These are phyloP conservation scores for Dasyornis broadbenti DNA, from an alignment of 2,113 vertebrate species.

Conservation along the genomic window DNA sequence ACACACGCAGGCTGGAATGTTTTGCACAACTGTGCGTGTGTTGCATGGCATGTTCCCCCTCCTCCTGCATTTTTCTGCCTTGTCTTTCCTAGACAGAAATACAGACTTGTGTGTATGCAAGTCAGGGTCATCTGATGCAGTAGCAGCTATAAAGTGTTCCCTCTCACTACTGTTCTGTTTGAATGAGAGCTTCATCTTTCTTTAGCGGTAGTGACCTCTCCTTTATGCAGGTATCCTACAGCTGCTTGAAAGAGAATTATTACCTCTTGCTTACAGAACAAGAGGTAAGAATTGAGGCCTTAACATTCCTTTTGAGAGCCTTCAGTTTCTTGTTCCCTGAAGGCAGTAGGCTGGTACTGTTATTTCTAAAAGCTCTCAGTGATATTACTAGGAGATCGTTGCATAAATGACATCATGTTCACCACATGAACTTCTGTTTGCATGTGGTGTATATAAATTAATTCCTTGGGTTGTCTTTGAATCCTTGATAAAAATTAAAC, in stretches of 20 bases:
- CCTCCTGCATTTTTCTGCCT: background rate
- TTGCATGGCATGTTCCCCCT: background rate
- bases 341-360: background rate
- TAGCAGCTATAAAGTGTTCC: background rate
- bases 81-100: background rate
- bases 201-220: background rate
- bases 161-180: background rate
- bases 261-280: background rate
- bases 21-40: background rate
- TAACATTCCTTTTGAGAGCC: background rate
- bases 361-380: background rate
- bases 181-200: background rate
- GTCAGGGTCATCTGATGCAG: background rate
- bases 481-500: background rate
- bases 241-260: background rate
- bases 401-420: background rate
- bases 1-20: background rate
- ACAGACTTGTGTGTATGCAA: accelerated
- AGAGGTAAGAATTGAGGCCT: background rate
- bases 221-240: background rate
- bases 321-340: background rate
- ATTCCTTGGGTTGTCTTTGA: background rate
- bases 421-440: background rate
- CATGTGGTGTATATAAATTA: background rate
- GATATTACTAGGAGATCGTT: background rate